Conservation (phyloP, 2,888 invertebrate genomes). For the Chymomyza caudatula region DNA sequence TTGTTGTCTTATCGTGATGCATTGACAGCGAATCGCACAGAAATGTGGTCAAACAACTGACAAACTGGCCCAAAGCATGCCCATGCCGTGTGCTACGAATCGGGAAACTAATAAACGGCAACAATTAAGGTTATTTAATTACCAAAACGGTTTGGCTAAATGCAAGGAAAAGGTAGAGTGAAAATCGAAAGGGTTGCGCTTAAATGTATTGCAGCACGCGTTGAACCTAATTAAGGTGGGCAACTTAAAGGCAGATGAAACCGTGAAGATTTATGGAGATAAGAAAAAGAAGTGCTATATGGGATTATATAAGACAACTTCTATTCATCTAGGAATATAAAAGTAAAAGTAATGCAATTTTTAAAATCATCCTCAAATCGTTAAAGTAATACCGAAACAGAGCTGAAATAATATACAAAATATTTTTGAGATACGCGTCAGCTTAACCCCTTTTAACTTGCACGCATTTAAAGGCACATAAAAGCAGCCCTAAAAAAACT, state of each 20-base stretch:
- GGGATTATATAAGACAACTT: no score
- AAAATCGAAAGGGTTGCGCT: not conserved
- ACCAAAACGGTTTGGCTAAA: conserved; percentile 11
- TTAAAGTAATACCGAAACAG: no score
- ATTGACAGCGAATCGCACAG: not conserved
- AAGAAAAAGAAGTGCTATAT: no score
- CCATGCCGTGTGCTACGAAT: not conserved
- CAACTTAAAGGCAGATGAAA: conserved; percentile 32
- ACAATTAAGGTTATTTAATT: conserved; percentile 38
- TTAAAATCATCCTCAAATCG: no score
- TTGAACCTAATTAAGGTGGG: conserved; percentile 33
- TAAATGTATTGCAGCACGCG: conserved; percentile 29
- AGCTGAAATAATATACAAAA: no score
- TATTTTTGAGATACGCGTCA: no score
- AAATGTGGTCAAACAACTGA: not conserved
- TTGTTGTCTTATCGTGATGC: not conserved
- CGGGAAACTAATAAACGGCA: conserved; percentile 16
- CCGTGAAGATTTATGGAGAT: conserved; percentile 14
- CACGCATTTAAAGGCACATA: not conserved
- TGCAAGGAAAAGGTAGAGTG: conserved; percentile 16
- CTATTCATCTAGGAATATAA: no score
- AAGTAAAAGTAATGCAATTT: no score
- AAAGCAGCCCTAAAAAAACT: not conserved
- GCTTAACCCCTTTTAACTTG: not conserved
- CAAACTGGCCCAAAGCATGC: not conserved